A percentile compares a stretch with the other conserved stretches of the same genome.
phyloP scores from a whole-genome alignment of 2,113 vertebrate genomes.

The Stomatorhinus ivindoensis region DNA sequence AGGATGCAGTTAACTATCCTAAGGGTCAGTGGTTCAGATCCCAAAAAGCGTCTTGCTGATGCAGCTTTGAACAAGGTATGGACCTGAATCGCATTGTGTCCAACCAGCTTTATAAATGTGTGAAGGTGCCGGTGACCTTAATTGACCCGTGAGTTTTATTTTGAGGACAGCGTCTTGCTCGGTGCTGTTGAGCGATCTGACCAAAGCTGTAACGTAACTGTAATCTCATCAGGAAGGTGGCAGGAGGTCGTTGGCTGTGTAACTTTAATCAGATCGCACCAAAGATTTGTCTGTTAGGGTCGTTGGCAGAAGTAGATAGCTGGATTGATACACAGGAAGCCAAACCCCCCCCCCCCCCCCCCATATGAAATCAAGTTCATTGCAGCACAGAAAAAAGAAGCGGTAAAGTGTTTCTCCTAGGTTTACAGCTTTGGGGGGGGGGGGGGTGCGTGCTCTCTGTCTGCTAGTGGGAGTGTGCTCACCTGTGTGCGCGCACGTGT shows the following conservation, averaged over 20 bases:
- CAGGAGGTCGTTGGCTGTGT: not conserved
- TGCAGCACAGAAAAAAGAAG: not conserved
- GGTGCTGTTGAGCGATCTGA: not conserved
- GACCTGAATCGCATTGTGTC: not conserved
- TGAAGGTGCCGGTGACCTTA: not conserved
- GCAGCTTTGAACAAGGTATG: not conserved
- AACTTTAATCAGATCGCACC: not conserved
- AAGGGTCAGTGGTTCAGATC: not conserved
- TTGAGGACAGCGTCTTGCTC: not conserved
- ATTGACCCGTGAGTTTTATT: not conserved
- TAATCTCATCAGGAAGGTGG: not conserved
- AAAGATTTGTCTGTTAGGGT: not conserved
- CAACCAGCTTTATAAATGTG: not conserved
- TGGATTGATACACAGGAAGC: not conserved
- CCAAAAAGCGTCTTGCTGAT: slow-evolving; percentile 35
- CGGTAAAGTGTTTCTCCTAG: too few relatives aligned
- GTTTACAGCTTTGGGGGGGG: too few relatives aligned
- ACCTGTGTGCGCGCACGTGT: too few relatives aligned
- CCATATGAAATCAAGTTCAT: not conserved
- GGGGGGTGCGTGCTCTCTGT: too few relatives aligned
- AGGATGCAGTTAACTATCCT: slow-evolving; percentile 62
- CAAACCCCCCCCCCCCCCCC: not conserved
- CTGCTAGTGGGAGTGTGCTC: too few relatives aligned
- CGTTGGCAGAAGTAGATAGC: not conserved
- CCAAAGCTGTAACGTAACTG: not conserved